Percentiles rank a stretch among this genome's conserved stretches.
These are phyloP conservation scores for Eremobia ochroleuca DNA, from an alignment of 2,888 invertebrate genomes.

Conservation along the genomic window DNA sequence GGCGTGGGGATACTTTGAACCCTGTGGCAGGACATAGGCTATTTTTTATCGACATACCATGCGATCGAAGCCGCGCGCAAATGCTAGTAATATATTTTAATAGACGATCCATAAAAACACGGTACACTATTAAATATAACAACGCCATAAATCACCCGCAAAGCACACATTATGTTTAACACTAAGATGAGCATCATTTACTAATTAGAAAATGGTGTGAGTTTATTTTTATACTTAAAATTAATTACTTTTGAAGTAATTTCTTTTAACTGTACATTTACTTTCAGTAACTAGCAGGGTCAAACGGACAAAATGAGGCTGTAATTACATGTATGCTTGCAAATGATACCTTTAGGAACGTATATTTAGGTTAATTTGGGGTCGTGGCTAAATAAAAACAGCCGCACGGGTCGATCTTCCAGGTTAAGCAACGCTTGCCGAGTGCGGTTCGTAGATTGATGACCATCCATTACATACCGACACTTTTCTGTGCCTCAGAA, in stretches of 20 bases:
- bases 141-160: constrained; percentile 32
- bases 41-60: neutral
- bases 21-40: neutral
- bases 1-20: neutral
- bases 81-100: too few relatives aligned
- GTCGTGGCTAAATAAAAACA: neutral
- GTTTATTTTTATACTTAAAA: constrained; percentile 53
- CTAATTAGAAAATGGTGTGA: constrained; percentile 42
- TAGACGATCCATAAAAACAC: constrained; percentile 14
- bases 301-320: constrained; percentile 9
- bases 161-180: constrained; percentile 26
- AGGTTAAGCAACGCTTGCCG: neutral
- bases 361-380: constrained; percentile 17
- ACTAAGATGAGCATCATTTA: constrained; percentile 40
- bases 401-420: neutral
- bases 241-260: constrained; percentile 55
- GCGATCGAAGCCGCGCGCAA: neutral
- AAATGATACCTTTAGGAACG: constrained; percentile 16
- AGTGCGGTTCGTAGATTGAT: neutral
- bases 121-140: neutral
- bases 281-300: constrained; percentile 30
- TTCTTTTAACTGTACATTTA: constrained; percentile 56
- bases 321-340: constrained; percentile 12
- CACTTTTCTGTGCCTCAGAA: neutral
- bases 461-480: neutral